These are phyloP conservation scores for Patiria pectinifera DNA, from an alignment of 53 echinoderm and acorn worm genomes.

Conservation along the genomic window DNA sequence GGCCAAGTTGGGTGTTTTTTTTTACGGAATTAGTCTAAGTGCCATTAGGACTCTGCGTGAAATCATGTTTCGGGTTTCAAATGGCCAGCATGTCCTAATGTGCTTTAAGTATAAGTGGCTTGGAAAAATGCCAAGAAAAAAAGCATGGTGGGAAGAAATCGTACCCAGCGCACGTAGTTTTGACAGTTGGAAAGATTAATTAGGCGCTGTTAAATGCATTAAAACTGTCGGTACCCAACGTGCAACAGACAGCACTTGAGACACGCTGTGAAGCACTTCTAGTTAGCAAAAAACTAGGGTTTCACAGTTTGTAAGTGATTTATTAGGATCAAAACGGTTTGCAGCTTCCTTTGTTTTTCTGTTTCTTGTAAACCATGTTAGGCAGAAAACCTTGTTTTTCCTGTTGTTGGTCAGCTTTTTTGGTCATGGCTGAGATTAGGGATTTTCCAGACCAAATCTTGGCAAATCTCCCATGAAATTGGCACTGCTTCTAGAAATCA, in stretches of 20 bases:
- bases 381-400: too few relatives aligned
- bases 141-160: not conserved
- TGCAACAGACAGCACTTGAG: too few relatives aligned
- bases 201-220: not conserved
- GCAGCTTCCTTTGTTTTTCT: too few relatives aligned
- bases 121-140: not conserved
- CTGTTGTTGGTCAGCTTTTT: too few relatives aligned
- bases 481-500: not conserved
- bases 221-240: not conserved
- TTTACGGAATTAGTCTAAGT: not conserved
- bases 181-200: constrained; percentile 17
- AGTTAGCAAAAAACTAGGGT: too few relatives aligned
- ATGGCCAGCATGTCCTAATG: not conserved
- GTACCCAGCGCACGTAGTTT: constrained; percentile 2
- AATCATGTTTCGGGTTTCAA: not conserved
- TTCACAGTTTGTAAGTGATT: too few relatives aligned
- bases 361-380: too few relatives aligned
- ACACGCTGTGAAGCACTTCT: too few relatives aligned
- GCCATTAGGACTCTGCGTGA: not conserved
- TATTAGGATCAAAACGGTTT: too few relatives aligned
- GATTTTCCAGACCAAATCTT: too few relatives aligned
- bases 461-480: not conserved
- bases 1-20: not conserved
- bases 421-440: too few relatives aligned
- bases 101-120: not conserved